These are phyloP conservation scores for Temnothorax ravouxi DNA, from an alignment of 2,888 invertebrate genomes.

Conservation along the genomic window DNA sequence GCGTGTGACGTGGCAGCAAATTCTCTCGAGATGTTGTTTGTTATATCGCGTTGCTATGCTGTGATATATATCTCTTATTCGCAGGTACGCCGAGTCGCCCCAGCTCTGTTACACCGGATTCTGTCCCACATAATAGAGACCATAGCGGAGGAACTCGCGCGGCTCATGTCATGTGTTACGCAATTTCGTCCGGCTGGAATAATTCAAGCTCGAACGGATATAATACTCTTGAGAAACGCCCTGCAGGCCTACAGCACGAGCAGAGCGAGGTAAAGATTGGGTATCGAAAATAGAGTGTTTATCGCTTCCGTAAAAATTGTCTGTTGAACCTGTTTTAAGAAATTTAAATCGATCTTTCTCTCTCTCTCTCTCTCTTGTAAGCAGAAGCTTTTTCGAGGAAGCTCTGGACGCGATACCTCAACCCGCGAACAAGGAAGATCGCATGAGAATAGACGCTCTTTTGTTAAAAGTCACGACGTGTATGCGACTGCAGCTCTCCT, in stretches of 20 bases:
- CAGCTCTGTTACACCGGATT: slow-evolving; percentile 91
- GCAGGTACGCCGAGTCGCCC: slow-evolving; percentile 93
- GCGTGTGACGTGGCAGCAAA: background rate
- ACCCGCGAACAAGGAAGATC: slow-evolving; percentile 89
- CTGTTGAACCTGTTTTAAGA: background rate
- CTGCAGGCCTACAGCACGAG: slow-evolving; percentile 89
- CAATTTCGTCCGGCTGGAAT: slow-evolving; percentile 91
- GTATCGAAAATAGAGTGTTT: background rate
- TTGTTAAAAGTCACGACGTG: slow-evolving; percentile 81
- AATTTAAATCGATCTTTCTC: background rate
- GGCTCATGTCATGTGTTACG: slow-evolving; percentile 93
- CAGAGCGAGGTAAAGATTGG: slow-evolving; percentile 88
- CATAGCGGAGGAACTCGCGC: slow-evolving; percentile 96
- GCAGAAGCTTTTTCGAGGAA: slow-evolving; percentile 89
- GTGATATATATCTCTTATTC: background rate
- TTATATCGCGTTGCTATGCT: background rate
- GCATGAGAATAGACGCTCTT: slow-evolving; percentile 80
- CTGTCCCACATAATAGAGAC: slow-evolving; percentile 94
- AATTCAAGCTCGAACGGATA: slow-evolving; percentile 93
- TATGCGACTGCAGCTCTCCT: slow-evolving; percentile 84
- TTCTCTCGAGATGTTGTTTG: background rate
- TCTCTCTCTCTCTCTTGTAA: background rate
- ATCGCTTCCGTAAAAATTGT: background rate
- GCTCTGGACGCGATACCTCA: slow-evolving; percentile 93
- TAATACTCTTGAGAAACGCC: slow-evolving; percentile 90